A percentile compares a stretch with the other conserved stretches of the same genome.
phyloP scores from a whole-genome alignment of 2,113 vertebrate genomes.

The Opisthocomus hoazin region DNA sequence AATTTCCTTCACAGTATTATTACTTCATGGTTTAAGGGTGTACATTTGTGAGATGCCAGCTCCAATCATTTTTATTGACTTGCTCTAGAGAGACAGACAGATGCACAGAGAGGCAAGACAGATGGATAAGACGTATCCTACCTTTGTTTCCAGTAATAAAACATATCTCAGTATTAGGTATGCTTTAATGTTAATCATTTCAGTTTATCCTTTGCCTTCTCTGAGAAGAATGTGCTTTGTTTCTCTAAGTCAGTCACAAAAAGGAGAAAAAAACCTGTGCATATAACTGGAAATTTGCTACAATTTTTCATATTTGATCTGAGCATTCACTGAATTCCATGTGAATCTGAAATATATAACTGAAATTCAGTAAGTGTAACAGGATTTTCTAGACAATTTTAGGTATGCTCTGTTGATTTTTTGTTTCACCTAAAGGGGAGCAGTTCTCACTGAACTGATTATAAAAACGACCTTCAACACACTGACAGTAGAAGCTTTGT shows the following conservation, averaged over 20 bases:
- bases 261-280: not conserved
- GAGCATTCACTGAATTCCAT: not conserved
- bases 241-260: not conserved
- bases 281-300: not conserved
- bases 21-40: conserved; percentile 74
- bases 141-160: conserved; percentile 51
- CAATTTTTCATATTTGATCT: not conserved
- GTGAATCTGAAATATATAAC: not conserved
- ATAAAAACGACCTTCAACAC: conserved; percentile 7
- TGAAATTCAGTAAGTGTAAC: not conserved
- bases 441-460: not conserved
- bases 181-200: conserved; percentile 43
- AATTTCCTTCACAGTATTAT: conserved; percentile 72
- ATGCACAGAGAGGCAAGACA: conserved; percentile 60
- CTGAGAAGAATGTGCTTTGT: not conserved
- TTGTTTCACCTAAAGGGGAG: not conserved
- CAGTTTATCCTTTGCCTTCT: not conserved
- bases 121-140: conserved; percentile 50
- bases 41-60: conserved; percentile 70
- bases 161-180: not conserved
- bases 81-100: conserved; percentile 71
- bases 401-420: not conserved
- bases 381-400: conserved; percentile 3
- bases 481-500: not conserved
- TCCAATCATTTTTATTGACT: conserved; percentile 80